Evolutionary conservation across 2,888 invertebrate species (phyloP).

Genomic region (Poecilobothrus nobilitatus): DNA sequence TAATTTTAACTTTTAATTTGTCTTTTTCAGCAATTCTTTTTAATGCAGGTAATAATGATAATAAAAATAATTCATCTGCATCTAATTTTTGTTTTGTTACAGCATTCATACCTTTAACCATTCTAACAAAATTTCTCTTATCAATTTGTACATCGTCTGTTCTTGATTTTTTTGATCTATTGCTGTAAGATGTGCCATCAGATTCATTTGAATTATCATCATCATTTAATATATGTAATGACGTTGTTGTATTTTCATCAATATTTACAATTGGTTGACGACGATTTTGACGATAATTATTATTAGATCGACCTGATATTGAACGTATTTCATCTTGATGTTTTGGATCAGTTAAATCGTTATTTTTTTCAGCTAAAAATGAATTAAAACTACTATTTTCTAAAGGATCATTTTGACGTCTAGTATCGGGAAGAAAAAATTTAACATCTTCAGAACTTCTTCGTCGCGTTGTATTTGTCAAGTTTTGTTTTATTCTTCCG

Average conservation of each 20-base stretch:
- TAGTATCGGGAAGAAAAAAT: no score
- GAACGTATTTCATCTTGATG: no score
- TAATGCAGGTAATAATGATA: constrained; percentile 7
- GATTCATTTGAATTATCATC: background rate
- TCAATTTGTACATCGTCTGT: background rate
- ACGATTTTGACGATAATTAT: no score
- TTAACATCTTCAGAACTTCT: background rate
- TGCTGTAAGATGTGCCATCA: background rate
- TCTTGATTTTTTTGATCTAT: background rate
- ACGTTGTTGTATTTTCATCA: no score
- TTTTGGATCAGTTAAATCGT: background rate
- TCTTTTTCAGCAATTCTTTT: constrained; percentile 4
- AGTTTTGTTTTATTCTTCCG: no score
- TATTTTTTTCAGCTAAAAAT: background rate
- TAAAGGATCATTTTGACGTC: no score
- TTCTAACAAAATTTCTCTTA: background rate
- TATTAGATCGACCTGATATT: no score
- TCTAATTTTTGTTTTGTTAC: background rate
- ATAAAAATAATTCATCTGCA: constrained; percentile 10
- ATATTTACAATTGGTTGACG: no score
- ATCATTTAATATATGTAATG: no score
- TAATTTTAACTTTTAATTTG: constrained; percentile 9
- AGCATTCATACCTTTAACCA: no score
- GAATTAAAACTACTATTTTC: no score
- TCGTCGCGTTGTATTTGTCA: background rate